Evolutionary conservation across 1,140 invertebrate species (phyloP), one percentile per base, ranked within the genome.

Genomic region (Drosophila miranda): DNA sequence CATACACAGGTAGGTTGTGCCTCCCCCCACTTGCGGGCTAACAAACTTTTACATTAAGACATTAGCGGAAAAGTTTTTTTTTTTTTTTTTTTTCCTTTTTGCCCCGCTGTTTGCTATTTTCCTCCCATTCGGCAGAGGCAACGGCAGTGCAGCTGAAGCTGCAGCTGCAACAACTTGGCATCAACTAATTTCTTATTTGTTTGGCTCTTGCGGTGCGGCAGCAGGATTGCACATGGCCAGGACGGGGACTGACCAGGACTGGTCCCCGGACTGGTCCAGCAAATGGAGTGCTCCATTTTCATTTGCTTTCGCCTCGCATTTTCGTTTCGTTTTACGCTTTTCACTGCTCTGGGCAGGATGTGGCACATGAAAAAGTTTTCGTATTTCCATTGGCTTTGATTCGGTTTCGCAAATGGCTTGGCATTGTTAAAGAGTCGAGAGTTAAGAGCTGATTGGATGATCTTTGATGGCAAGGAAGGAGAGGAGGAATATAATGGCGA

Each of bases 1-100:
- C 13, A 45, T 19, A 23, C 42, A 8, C 16, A 43, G 34, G 34
- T 38, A 13, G 34, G 34, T 38, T 13, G 34, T 38, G 11, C 11
- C n/a, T 21, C 54, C 52, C 21, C 46, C 59, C 71, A 67, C 72
- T 69, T 70, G 66, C 44, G 46, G 78, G 78, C 78, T 76, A 78
- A 87, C 83, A 87, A 87, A 87, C 82, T 87, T 87, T 87, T 87
- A 81, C 82, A 87, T 87, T 87, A 87, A 87, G 82, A 87, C 82
- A 87, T 87, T 87, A 87, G 82, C 82, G 82, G 56, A 76, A 87
- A 87, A 77, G 66, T 87, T 88, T 77, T 78, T 78, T 63, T 74
- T 67, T 49, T n/a, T 21, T 34, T 16, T n/a, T 26, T 30, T 19
- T 8, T 21, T 41, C 14, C 1, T 44, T 26, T 34, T 51, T 16